A percentile compares a stretch with the other conserved stretches of the same genome.
Conservation (phyloP, 1,140 invertebrate genomes). For the Drosophila pseudoobscura region DNA sequence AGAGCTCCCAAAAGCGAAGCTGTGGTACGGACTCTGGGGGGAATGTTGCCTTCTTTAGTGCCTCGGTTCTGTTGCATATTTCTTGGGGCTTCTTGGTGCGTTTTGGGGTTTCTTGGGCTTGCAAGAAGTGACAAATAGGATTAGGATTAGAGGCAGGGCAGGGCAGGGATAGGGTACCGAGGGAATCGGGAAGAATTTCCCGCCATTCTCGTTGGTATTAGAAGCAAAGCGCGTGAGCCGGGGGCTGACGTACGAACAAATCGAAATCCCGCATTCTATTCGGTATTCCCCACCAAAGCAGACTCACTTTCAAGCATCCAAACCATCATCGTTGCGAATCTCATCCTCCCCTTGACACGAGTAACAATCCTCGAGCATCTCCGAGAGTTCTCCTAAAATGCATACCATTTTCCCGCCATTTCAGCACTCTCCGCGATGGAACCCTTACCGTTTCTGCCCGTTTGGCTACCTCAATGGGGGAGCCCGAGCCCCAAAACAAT, state of each 20-base stretch:
- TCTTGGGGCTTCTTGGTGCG: background rate
- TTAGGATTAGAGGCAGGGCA: slow-evolving; percentile 4
- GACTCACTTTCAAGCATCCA: too few relatives aligned
- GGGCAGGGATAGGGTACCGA: too few relatives aligned
- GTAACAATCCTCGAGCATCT: slow-evolving; percentile 17
- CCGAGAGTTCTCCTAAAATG: slow-evolving; percentile 37
- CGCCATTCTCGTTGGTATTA: too few relatives aligned
- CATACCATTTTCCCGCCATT: slow-evolving; percentile 41
- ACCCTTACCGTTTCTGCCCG: slow-evolving; percentile 13
- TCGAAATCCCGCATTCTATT: background rate
- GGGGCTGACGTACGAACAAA: too few relatives aligned
- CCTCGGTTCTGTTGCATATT: background rate
- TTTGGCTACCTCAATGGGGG: background rate
- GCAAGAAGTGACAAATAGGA: slow-evolving; percentile 11
- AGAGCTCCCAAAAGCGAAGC: background rate
- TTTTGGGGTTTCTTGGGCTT: background rate
- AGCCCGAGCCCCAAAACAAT: slow-evolving; percentile 52
- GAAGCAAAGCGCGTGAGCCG: too few relatives aligned
- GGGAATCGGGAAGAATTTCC: too few relatives aligned
- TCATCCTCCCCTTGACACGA: slow-evolving; percentile 9
- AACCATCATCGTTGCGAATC: too few relatives aligned
- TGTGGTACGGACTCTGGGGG: background rate
- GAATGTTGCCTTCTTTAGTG: background rate
- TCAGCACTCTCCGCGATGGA: slow-evolving; percentile 27
- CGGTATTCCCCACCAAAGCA: too few relatives aligned